phyloP scores from a whole-genome alignment of 2,888 invertebrate genomes.

The Chymomyza procnemis region DNA sequence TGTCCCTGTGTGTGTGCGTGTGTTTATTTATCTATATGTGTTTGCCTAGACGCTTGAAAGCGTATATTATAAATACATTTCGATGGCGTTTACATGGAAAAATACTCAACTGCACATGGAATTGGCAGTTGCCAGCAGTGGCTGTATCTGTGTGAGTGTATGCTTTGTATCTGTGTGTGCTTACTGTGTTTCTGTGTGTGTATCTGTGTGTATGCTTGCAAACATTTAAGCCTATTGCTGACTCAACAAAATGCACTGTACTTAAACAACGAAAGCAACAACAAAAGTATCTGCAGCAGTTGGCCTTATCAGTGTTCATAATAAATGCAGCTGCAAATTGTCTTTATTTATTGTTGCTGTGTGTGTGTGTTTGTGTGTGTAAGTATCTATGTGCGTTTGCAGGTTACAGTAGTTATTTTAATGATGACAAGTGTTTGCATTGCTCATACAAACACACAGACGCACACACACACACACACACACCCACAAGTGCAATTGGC shows the following conservation, averaged over 20 bases:
- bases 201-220: background rate
- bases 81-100: background rate
- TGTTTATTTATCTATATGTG: conserved; percentile 16
- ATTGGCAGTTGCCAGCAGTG: background rate
- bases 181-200: background rate
- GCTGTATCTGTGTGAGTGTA: no score
- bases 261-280: background rate
- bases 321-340: conserved; percentile 72
- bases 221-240: background rate
- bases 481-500: conserved; percentile 11
- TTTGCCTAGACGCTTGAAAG: background rate
- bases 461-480: conserved; percentile 9
- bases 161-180: background rate
- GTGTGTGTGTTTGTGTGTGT: background rate
- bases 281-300: background rate
- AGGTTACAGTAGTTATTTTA: conserved; percentile 55
- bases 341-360: conserved; percentile 60
- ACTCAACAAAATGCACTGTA: background rate
- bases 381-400: conserved; percentile 3
- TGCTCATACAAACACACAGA: conserved; percentile 36
- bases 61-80: background rate
- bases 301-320: conserved; percentile 61
- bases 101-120: background rate
- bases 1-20: background rate
- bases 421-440: conserved; percentile 71